These are phyloP conservation scores for Myrmophylax atrothorax DNA, from an alignment of 2,113 vertebrate species.

Conservation along the genomic window DNA sequence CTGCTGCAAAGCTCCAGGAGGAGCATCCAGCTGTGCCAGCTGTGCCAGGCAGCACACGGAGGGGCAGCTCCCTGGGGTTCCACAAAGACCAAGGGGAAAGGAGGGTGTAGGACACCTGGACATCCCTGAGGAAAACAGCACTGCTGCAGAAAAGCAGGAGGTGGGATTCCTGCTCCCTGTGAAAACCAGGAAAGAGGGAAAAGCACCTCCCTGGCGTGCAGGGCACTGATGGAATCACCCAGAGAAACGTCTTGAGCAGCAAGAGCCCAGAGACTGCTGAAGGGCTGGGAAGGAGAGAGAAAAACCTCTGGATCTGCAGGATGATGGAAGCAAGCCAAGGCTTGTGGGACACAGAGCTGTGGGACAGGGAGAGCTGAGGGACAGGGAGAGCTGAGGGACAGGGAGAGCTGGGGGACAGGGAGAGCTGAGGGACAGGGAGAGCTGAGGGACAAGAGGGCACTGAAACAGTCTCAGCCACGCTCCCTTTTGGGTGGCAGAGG, in stretches of 20 bases:
- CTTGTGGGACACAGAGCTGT: neutral
- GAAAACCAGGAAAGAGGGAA: neutral
- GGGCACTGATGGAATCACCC: neutral
- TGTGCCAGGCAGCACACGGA: fast-evolving
- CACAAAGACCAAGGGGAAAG: neutral
- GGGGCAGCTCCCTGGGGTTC: neutral
- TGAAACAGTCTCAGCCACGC: neutral
- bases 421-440: neutral
- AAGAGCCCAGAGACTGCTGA: neutral
- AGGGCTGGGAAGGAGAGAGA: neutral
- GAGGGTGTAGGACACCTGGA: neutral
- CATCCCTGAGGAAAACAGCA: neutral
- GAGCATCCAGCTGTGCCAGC: neutral
- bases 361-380: too few species aligned
- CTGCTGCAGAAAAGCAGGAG: fast-evolving
- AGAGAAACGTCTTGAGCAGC: fast-evolving
- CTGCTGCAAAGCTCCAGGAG: neutral
- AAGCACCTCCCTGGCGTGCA: neutral
- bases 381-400: neutral
- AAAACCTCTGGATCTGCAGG: neutral
- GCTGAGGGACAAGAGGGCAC: neutral
- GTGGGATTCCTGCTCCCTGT: neutral
- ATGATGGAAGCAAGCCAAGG: neutral
- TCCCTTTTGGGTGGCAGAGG: neutral
- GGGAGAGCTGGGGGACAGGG: neutral